Conservation (phyloP, 2,113 vertebrate species). For the Thunnus thynnus region DNA sequence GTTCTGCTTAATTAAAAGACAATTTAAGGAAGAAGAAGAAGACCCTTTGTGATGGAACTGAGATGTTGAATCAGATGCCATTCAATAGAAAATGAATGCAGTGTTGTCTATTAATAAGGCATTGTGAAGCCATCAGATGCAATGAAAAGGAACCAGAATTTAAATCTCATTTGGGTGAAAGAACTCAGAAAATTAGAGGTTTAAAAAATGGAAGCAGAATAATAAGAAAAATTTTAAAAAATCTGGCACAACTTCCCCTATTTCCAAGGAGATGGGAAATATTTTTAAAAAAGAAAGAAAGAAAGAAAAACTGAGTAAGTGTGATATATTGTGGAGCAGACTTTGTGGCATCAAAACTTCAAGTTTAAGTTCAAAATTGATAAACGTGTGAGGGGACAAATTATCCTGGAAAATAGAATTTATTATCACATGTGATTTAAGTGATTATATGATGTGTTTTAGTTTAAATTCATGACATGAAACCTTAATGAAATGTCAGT, state of each 20-base stretch:
- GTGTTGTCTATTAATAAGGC: neutral
- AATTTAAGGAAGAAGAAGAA: neutral
- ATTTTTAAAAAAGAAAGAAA: no score
- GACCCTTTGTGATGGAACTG: neutral
- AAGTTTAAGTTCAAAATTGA: neutral
- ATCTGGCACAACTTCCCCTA: no score
- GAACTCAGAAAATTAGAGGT: neutral
- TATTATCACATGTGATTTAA: no score
- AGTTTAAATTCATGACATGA: no score
- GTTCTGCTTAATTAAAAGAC: conserved; percentile 6
- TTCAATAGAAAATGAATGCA: neutral
- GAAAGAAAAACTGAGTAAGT: neutral
- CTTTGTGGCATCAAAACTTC: neutral
- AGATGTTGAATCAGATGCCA: neutral
- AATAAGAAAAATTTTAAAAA: neutral
- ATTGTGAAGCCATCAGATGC: neutral
- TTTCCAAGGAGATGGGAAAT: no score
- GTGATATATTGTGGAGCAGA: no score
- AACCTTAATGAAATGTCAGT: no score
- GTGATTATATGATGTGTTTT: no score
- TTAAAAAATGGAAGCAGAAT: no score
- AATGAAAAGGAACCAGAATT: conserved; percentile 1
- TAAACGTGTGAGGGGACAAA: neutral
- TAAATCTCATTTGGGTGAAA: neutral
- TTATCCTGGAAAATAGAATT: neutral